A percentile compares a stretch with the other conserved stretches of the same genome.
Evolutionary conservation across 2,888 invertebrate species (phyloP).

Genomic region (Clusia tigrina): DNA sequence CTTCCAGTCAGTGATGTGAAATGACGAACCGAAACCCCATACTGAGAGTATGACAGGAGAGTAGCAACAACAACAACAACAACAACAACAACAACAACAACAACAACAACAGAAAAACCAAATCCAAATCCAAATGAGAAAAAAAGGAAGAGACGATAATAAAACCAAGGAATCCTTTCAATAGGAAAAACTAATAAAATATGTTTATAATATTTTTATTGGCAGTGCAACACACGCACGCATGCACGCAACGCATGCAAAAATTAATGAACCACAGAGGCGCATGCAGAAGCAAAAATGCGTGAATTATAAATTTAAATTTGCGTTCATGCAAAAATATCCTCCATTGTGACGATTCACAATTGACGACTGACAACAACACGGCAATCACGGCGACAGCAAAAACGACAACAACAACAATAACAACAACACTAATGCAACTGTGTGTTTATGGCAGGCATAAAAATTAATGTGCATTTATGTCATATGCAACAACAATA

Average conservation of each 20-base stretch:
- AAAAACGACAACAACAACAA: constrained; percentile 27
- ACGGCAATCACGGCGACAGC: constrained; percentile 15
- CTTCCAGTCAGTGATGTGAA: no score
- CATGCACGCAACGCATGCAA: constrained; percentile 38
- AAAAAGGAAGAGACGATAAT: no score
- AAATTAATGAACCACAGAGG: constrained; percentile 62
- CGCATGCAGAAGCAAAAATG: constrained; percentile 32
- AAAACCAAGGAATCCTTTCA: constrained; percentile 30
- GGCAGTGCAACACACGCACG: constrained; percentile 32
- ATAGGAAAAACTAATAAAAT: constrained; percentile 53
- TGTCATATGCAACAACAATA: constrained; percentile 31
- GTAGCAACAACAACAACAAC: constrained; percentile 17
- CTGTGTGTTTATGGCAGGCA: no score
- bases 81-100: no score
- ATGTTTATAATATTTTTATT: constrained; percentile 47
- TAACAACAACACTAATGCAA: no score
- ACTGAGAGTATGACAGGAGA: constrained; percentile 40
- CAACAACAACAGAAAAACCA: no score
- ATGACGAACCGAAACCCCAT: not conserved
- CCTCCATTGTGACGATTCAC: not conserved
- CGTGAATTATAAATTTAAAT: constrained; percentile 29
- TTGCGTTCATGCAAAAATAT: not conserved
- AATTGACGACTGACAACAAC: not conserved
- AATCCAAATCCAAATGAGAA: no score
- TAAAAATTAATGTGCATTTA: constrained; percentile 51